Percentiles rank a stretch among this genome's conserved stretches.
These are phyloP conservation scores for Pseudorectes ferrugineus DNA, from an alignment of 2,113 vertebrate species.

Conservation along the genomic window DNA sequence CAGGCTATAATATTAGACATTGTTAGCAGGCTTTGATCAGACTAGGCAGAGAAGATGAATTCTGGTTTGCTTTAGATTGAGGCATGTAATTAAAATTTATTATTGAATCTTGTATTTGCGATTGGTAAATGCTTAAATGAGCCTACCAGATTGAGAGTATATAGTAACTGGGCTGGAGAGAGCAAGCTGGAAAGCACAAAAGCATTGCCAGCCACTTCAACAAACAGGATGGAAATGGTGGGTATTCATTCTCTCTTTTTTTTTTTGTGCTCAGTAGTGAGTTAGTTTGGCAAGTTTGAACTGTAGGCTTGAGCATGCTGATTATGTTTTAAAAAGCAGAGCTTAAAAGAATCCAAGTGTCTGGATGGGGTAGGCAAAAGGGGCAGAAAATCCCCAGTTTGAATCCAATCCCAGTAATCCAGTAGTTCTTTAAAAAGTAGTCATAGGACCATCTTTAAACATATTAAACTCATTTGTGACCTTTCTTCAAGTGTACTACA, in stretches of 20 bases:
- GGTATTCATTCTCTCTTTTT: background rate
- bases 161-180: background rate
- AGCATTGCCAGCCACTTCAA: background rate
- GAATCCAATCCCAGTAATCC: background rate
- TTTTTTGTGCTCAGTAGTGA: background rate
- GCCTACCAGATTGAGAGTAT: background rate
- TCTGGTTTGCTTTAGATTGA: conserved; percentile 4
- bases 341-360: background rate
- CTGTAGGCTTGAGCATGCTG: background rate
- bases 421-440: background rate
- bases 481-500: background rate
- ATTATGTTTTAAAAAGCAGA: background rate
- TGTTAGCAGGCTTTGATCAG: conserved; percentile 35
- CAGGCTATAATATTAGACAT: background rate
- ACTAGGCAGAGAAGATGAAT: background rate
- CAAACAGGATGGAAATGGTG: background rate
- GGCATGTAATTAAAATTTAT: conserved; percentile 25
- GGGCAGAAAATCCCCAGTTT: background rate
- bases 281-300: background rate
- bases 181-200: background rate
- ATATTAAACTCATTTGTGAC: background rate
- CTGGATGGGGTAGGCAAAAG: background rate
- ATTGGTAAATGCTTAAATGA: conserved; percentile 18
- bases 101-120: conserved; percentile 14
- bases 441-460: background rate